These are phyloP conservation scores for Psophia crepitans DNA, from an alignment of 2,113 vertebrate species.

Conservation along the genomic window DNA sequence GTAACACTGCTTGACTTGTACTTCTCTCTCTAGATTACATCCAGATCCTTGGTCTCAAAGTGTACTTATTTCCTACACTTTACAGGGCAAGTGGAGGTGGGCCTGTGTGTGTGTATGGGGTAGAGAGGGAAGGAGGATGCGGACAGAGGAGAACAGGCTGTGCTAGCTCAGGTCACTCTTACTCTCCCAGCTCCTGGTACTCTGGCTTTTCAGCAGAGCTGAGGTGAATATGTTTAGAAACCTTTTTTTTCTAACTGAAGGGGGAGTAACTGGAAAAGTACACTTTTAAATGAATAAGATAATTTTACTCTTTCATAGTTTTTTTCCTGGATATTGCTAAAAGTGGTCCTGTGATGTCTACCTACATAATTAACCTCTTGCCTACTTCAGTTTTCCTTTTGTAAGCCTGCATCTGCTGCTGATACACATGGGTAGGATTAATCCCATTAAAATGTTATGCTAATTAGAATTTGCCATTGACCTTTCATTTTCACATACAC, in stretches of 20 bases:
- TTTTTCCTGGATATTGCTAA: not conserved
- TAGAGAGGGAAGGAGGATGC: not conserved
- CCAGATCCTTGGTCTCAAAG: not conserved
- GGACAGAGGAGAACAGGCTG: not conserved
- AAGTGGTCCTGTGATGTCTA: not conserved
- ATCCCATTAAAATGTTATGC: not conserved
- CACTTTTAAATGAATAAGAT: not conserved
- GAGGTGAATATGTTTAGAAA: not conserved
- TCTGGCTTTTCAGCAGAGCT: not conserved
- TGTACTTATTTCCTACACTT: not conserved
- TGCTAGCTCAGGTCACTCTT: not conserved
- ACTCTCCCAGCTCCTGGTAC: not conserved
- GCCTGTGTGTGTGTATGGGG: accelerated
- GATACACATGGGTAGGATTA: not conserved
- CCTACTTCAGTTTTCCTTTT: not conserved
- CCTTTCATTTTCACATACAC: not conserved
- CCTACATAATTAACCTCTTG: conserved; percentile 8
- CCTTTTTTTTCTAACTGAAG: not conserved
- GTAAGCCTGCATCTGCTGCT: not conserved
- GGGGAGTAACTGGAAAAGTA: not conserved
- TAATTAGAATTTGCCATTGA: conserved; percentile 24
- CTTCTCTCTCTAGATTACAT: not conserved
- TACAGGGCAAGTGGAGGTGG: not conserved
- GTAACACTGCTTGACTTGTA: not conserved
- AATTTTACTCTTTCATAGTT: not conserved